These are phyloP conservation scores for Chelon auratus DNA, from an alignment of 2,797 vertebrate species.

Conservation along the genomic window DNA sequence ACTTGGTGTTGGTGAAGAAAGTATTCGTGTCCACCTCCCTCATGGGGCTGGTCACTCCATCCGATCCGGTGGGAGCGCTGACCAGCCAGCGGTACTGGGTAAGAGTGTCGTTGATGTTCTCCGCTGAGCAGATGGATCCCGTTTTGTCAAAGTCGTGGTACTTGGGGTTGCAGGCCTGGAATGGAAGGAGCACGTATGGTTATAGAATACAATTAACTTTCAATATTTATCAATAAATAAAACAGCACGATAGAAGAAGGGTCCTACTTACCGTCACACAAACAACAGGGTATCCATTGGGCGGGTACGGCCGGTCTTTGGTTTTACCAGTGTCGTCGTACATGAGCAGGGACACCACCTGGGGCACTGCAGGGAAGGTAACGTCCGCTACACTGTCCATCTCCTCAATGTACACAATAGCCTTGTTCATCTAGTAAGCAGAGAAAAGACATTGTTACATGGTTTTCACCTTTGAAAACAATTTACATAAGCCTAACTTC, in stretches of 20 bases:
- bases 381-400: slow-evolving; percentile 91
- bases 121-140: slow-evolving; percentile 86
- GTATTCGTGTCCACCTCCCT: slow-evolving; percentile 89
- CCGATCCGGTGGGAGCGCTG: slow-evolving; percentile 85
- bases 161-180: slow-evolving; percentile 89
- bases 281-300: slow-evolving; percentile 88
- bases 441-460: not conserved
- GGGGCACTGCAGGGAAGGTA: slow-evolving; percentile 89
- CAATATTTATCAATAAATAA: not conserved
- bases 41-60: slow-evolving; percentile 90
- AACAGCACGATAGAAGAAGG: not conserved
- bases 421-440: slow-evolving; percentile 87
- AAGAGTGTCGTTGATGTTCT: slow-evolving; percentile 90
- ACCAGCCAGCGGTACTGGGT: slow-evolving; percentile 89
- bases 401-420: slow-evolving; percentile 92
- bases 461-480: not conserved
- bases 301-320: slow-evolving; percentile 83
- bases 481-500: not conserved
- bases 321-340: slow-evolving; percentile 86
- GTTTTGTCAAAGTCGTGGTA: slow-evolving; percentile 91
- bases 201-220: not conserved
- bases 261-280: slow-evolving; percentile 86
- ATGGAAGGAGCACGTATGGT: not conserved
- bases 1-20: slow-evolving; percentile 91
- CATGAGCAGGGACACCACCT: slow-evolving; percentile 87